Evolutionary conservation across 2,797 vertebrate species (phyloP).

Genomic region (Pteropus rufus): DNA sequence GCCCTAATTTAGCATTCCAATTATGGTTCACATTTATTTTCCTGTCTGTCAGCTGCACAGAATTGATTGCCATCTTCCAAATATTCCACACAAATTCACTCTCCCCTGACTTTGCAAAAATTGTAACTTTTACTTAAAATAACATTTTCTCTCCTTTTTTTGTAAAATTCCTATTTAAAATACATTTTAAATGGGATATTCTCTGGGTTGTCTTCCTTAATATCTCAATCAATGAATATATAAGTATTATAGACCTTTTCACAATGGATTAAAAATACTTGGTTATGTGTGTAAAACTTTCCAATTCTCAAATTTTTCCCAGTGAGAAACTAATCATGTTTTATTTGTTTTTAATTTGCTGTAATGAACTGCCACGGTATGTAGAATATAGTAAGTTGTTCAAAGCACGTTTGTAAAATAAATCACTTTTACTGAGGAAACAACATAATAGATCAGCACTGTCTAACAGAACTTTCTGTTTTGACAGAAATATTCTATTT

Average conservation of each 20-base stretch:
- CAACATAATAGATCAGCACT: fast-evolving
- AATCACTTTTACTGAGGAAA: not conserved
- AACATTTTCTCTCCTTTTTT: not conserved
- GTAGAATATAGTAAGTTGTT: not conserved
- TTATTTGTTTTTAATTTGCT: not conserved
- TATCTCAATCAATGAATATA: not conserved
- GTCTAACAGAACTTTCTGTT: not conserved
- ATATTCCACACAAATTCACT: not conserved
- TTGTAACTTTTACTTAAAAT: not conserved
- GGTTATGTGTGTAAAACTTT: not conserved
- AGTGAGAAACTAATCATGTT: not conserved
- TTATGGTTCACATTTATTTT: not conserved
- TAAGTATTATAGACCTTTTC: not conserved
- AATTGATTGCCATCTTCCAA: not conserved
- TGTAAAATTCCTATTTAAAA: not conserved
- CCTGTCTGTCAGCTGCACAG: too few species aligned
- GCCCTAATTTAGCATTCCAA: not conserved
- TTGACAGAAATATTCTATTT: not conserved
- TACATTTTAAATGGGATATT: not conserved
- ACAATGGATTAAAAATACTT: not conserved
- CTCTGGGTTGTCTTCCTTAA: not conserved
- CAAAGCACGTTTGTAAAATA: not conserved
- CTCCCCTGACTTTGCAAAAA: not conserved
- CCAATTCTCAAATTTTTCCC: not conserved
- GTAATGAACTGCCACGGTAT: not conserved